These are phyloP conservation scores for Malthinus seriepunctatus DNA, from an alignment of 2,888 invertebrate species.

Conservation along the genomic window DNA sequence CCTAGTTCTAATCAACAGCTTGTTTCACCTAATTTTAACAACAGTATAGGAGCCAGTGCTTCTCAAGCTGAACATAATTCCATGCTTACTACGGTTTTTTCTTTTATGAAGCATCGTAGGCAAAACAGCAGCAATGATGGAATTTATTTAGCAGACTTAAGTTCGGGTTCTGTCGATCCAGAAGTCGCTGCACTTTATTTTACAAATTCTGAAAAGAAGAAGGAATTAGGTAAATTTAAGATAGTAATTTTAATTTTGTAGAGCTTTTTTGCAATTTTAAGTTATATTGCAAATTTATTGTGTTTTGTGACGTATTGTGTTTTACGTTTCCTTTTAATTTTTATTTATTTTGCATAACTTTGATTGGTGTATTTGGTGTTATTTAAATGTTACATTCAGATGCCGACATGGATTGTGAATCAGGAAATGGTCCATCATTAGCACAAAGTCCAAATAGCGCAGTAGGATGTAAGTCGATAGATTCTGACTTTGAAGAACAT, in stretches of 20 bases:
- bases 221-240: constrained; percentile 37
- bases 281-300: not conserved
- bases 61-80: constrained; percentile 59
- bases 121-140: constrained; percentile 65
- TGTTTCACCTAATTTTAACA: constrained; percentile 41
- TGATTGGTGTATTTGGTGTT: constrained; percentile 44
- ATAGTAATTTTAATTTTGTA: not conserved
- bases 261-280: not conserved
- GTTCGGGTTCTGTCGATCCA: constrained; percentile 88
- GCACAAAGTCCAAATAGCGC: constrained; percentile 92
- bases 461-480: constrained; percentile 79
- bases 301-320: not conserved
- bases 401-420: constrained; percentile 88
- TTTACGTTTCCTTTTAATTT: not conserved
- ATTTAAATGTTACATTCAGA: constrained; percentile 53
- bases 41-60: constrained; percentile 33
- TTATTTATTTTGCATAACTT: not conserved
- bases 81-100: constrained; percentile 89
- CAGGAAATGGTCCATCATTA: constrained; percentile 93
- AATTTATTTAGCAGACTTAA: constrained; percentile 90
- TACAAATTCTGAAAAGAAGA: constrained; percentile 53
- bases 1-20: constrained; percentile 59
- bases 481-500: constrained; percentile 82
- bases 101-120: constrained; percentile 83
- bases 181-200: constrained; percentile 88